phyloP scores from a whole-genome alignment of 1,140 invertebrate genomes.

The Camponotus vicinus region DNA sequence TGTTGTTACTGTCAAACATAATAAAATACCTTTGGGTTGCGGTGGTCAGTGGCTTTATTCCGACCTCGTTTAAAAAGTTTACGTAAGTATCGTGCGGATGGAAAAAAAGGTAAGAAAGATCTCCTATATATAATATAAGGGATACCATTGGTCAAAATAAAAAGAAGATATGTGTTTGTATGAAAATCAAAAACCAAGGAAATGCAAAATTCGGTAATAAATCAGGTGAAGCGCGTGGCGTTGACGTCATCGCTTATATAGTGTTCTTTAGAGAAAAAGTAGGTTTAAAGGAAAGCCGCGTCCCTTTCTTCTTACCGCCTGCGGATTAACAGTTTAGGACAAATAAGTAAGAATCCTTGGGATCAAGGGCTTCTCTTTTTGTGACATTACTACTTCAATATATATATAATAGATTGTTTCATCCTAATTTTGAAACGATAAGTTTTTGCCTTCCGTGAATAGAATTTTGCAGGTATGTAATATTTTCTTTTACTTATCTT shows the following conservation, averaged over 20 bases:
- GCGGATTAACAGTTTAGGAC: constrained; percentile 73
- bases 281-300: too few species aligned
- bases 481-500: neutral
- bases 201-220: constrained; percentile 73
- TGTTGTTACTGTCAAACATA: neutral
- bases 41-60: too few species aligned
- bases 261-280: too few species aligned
- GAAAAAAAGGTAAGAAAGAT: neutral
- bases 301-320: neutral
- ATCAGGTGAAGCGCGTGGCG: constrained; percentile 78
- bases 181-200: constrained; percentile 32
- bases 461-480: neutral
- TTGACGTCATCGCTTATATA: constrained; percentile 22
- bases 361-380: too few species aligned
- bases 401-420: too few species aligned
- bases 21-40: neutral
- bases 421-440: neutral
- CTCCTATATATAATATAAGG: constrained; percentile 22
- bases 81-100: neutral
- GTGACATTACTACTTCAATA: too few species aligned
- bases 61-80: neutral
- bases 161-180: neutral
- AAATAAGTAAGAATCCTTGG: constrained; percentile 66
- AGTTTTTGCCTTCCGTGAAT: neutral
- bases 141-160: constrained; percentile 50